Evolutionary conservation across 2,797 vertebrate genomes (phyloP).

Genomic region (Silurus aristotelis): DNA sequence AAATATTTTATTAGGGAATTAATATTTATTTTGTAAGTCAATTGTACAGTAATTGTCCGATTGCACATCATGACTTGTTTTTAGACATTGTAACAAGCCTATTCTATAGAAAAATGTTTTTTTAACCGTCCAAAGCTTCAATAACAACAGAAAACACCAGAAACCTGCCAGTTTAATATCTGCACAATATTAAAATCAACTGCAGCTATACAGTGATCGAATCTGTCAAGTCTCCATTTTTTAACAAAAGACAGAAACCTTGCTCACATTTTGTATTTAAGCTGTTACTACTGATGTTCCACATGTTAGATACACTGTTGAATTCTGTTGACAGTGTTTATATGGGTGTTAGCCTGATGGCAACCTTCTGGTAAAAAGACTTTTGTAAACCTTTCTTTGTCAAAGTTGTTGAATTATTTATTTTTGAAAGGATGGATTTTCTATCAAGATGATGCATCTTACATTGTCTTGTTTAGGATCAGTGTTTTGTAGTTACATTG

Average conservation of each 20-base stretch:
- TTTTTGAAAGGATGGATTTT: neutral
- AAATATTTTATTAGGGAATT: neutral
- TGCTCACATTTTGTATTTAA: neutral
- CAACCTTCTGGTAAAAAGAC: neutral
- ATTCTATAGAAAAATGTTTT: neutral
- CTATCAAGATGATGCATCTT: conserved; percentile 2
- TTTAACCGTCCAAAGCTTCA: neutral
- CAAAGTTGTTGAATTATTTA: neutral
- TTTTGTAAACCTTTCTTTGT: neutral
- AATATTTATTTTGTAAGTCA: neutral
- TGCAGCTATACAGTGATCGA: neutral
- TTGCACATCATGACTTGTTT: neutral
- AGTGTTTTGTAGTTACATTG: conserved; percentile 11
- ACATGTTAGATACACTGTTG: neutral
- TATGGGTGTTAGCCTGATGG: neutral
- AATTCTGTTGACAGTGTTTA: neutral
- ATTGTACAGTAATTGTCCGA: no score
- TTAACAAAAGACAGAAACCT: neutral
- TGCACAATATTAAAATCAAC: neutral
- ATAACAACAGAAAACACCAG: neutral
- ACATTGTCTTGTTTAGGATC: conserved; percentile 12
- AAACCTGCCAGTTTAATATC: neutral
- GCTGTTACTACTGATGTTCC: neutral
- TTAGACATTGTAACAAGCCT: neutral
- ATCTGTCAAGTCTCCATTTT: neutral